phyloP scores from a whole-genome alignment of 1,140 invertebrate genomes.

The Drosophila sulfurigaster region DNA sequence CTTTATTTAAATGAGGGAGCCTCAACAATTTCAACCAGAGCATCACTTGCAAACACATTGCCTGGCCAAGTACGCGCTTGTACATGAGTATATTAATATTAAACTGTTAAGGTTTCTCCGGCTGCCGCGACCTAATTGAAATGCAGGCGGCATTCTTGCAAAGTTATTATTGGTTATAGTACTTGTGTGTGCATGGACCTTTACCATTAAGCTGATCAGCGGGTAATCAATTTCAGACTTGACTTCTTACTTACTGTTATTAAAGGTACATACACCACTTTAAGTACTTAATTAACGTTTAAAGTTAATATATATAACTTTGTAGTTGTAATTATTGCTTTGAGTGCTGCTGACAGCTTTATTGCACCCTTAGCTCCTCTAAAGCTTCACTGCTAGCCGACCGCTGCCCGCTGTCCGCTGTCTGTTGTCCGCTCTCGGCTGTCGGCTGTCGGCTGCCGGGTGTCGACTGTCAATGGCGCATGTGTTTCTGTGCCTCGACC shows the following conservation, averaged over 20 bases:
- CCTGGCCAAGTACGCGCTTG: constrained; percentile 15
- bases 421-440: background rate
- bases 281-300: constrained; percentile 53
- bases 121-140: constrained; percentile 53
- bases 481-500: constrained; percentile 1
- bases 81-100: constrained; percentile 50
- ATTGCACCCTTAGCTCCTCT: constrained; percentile 10
- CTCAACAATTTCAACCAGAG: constrained; percentile 55
- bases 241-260: constrained; percentile 14
- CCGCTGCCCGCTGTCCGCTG: background rate
- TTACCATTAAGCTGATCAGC: constrained; percentile 46
- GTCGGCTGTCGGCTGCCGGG: background rate
- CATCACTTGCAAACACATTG: constrained; percentile 22
- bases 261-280: constrained; percentile 36
- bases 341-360: constrained; percentile 35
- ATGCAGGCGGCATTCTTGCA: constrained; percentile 49
- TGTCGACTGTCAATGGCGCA: constrained; percentile 2
- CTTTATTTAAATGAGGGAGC: constrained; percentile 67
- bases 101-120: constrained; percentile 60
- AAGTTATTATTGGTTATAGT: constrained; percentile 69
- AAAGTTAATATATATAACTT: constrained; percentile 32
- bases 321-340: constrained; percentile 31
- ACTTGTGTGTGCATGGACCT: constrained; percentile 34
- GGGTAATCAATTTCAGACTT: constrained; percentile 34
- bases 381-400: constrained; percentile 10